Evolutionary conservation across 2,888 invertebrate species (phyloP).

Genomic region (Cylindroiulus punctatus): DNA sequence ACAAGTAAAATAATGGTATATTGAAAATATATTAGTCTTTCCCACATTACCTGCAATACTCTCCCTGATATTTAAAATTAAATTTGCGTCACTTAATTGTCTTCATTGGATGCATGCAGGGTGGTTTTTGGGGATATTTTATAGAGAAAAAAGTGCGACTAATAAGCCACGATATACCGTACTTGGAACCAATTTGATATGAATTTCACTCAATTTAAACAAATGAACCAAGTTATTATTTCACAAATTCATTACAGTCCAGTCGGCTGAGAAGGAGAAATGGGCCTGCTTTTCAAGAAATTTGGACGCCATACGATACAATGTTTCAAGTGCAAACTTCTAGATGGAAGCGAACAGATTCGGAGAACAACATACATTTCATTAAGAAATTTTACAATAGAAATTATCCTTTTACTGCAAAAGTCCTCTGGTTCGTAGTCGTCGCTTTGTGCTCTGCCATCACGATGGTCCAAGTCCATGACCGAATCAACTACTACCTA

Average conservation of each 20-base stretch:
- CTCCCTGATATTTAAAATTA: too few relatives aligned
- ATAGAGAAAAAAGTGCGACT: too few relatives aligned
- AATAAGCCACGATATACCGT: too few relatives aligned
- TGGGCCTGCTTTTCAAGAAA: not conserved
- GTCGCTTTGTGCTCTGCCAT: slow-evolving; percentile 42
- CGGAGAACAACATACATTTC: not conserved
- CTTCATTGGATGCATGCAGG: too few relatives aligned
- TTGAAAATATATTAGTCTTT: too few relatives aligned
- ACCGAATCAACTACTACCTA: slow-evolving; percentile 11
- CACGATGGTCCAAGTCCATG: slow-evolving; percentile 45
- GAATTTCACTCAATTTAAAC: not conserved
- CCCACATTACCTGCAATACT: too few relatives aligned
- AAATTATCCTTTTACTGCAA: slow-evolving; percentile 45
- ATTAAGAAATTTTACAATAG: slow-evolving; percentile 30
- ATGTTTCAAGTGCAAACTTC: not conserved
- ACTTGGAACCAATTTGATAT: too few relatives aligned
- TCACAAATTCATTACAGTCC: not conserved
- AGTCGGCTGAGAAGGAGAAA: not conserved
- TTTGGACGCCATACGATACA: not conserved
- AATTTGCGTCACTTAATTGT: too few relatives aligned
- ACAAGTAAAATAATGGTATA: too few relatives aligned
- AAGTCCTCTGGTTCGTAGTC: slow-evolving; percentile 47
- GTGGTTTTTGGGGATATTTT: too few relatives aligned
- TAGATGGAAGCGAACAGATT: not conserved
- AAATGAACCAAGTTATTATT: not conserved